Evolutionary conservation across 2,113 vertebrate species (phyloP).

Genomic region (Brachyhypopomus occidentalis): DNA sequence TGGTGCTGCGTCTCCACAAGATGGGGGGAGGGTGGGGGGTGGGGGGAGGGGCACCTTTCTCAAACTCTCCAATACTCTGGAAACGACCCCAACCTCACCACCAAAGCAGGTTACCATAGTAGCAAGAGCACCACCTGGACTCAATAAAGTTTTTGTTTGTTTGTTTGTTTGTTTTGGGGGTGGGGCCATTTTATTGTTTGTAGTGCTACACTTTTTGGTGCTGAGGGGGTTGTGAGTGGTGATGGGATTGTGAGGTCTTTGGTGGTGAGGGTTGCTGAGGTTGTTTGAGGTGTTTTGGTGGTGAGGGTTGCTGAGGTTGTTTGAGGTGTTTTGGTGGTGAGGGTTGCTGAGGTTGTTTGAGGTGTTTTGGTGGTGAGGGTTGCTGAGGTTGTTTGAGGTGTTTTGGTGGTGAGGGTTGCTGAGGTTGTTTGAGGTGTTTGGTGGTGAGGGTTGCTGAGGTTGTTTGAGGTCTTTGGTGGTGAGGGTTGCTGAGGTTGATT

Average conservation of each 20-base stretch:
- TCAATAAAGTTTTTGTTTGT: not conserved
- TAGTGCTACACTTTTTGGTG: not conserved
- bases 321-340: not conserved
- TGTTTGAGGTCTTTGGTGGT: not conserved
- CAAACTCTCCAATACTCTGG: constrained; percentile 42
- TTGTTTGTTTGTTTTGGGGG: not conserved
- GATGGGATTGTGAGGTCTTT: not conserved
- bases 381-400: too few relatives aligned
- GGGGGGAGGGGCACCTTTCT: constrained; percentile 84
- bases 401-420: not conserved
- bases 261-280: too few relatives aligned
- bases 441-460: not conserved
- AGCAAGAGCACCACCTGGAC: not conserved
- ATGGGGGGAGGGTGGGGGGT: constrained; percentile 78
- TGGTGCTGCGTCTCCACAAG: constrained; percentile 82
- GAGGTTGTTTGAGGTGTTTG: not conserved
- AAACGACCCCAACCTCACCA: constrained; percentile 6
- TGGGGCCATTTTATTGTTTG: not conserved
- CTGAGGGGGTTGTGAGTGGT: not conserved
- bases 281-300: too few relatives aligned
- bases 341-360: not conserved
- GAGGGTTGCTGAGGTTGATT: too few relatives aligned
- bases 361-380: too few relatives aligned
- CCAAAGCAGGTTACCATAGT: not conserved
- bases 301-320: too few relatives aligned